Conservation (phyloP, 2,113 vertebrate genomes). For the Neomonachus schauinslandi region DNA sequence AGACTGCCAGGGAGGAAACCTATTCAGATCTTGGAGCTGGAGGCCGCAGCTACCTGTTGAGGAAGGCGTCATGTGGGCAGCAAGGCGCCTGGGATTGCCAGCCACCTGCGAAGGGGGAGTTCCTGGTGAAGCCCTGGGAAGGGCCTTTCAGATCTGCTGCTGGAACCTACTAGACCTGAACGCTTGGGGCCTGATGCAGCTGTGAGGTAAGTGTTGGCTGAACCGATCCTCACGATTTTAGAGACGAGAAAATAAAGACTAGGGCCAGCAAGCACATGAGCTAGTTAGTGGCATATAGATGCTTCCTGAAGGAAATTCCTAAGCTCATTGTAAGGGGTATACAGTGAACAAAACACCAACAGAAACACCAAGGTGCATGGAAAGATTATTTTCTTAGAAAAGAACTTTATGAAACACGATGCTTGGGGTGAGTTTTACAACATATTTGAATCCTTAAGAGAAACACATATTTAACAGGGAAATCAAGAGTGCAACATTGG, state of each 20-base stretch:
- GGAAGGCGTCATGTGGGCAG: too few species aligned
- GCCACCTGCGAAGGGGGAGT: neutral
- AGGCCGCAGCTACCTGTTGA: fast-evolving
- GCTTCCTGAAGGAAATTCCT: neutral
- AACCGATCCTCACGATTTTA: fast-evolving
- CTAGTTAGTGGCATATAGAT: too few species aligned
- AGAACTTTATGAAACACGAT: neutral
- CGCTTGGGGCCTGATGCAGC: neutral
- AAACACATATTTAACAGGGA: neutral
- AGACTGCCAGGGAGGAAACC: neutral
- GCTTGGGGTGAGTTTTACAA: neutral
- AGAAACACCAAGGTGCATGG: neutral
- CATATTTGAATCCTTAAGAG: neutral
- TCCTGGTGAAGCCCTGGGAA: neutral
- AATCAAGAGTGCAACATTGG: too few species aligned
- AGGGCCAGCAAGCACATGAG: too few species aligned
- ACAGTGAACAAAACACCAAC: neutral
- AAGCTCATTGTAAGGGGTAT: neutral
- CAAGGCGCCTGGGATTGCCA: neutral
- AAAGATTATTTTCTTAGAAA: neutral
- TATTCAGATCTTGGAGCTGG: too few species aligned
- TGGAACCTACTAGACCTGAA: fast-evolving
- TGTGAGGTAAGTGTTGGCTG: neutral
- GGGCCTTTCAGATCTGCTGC: neutral
- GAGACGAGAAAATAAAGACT: neutral